Evolutionary conservation across 1,140 invertebrate genomes (phyloP), one percentile per base, ranked within the genome.

Genomic region (Orchesella cincta): DNA sequence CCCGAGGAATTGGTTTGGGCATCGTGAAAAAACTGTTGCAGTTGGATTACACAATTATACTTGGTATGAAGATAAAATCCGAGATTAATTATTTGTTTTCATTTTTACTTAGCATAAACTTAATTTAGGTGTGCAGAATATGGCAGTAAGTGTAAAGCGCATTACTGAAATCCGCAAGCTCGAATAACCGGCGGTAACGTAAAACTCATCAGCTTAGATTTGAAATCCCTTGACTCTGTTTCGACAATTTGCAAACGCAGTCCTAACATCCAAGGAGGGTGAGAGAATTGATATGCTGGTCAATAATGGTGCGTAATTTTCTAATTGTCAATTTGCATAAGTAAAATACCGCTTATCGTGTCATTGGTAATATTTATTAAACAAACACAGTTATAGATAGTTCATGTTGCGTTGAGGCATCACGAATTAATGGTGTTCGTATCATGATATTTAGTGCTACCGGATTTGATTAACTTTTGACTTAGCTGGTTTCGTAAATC

Each of bases 401-500:
- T n/a, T n/a, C n/a, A n/a, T n/a, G n/a, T n/a, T n/a, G n/a, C n/a
- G n/a, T n/a, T n/a, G n/a, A n/a, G n/a, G n/a, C n/a, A n/a, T n/a
- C n/a, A n/a, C n/a, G n/a, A n/a, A n/a, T n/a, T n/a, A n/a, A n/a
- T n/a, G n/a, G n/a, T n/a, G n/a, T n/a, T n/a, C n/a, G n/a, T n/a
- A n/a, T n/a, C 23, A n/a, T n/a, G n/a, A n/a, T n/a, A n/a, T n/a
- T n/a, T n/a, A n/a, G n/a, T n/a, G n/a, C n/a, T n/a, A n/a, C n/a
- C n/a, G n/a, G n/a, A n/a, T n/a, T n/a, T n/a, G n/a, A n/a, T n/a
- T n/a, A n/a, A n/a, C n/a, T 81, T 87, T 88, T n/a, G n/a, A n/a
- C n/a, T 64, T 81, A 92, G 93, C 94, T 84, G 94, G 93, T 33
- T 90, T 96, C 36, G 95, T 96, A 94, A 93, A 92, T 83, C 88